A percentile compares a stretch with the other conserved stretches of the same genome.
Evolutionary conservation across 2,888 invertebrate species (phyloP).

Genomic region (Coelinius sp.): DNA sequence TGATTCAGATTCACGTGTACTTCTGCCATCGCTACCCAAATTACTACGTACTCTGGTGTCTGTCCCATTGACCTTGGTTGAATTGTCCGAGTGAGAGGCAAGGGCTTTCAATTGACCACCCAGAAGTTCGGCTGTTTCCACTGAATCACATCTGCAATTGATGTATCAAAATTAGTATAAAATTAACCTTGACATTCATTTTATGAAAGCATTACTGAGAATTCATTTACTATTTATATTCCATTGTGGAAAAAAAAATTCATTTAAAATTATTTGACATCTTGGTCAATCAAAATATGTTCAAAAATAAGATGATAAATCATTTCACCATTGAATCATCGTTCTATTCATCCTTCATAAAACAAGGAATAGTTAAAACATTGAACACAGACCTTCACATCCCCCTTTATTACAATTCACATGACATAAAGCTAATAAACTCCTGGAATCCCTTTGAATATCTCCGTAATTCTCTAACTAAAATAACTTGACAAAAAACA

Average conservation of each 20-base stretch:
- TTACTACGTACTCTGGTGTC: slow-evolving; percentile 90
- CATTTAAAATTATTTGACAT: too few species aligned
- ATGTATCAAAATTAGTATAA: background rate
- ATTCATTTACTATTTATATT: too few species aligned
- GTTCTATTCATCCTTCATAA: background rate
- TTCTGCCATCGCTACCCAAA: slow-evolving; percentile 74
- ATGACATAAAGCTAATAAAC: slow-evolving; percentile 1
- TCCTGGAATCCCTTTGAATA: background rate
- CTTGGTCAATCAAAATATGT: too few species aligned
- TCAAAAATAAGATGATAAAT: background rate
- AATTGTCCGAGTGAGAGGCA: slow-evolving; percentile 68
- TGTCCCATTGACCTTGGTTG: slow-evolving; percentile 73
- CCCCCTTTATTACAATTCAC: background rate
- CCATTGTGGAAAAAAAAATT: too few species aligned
- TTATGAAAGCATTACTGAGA: background rate
- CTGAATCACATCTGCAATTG: slow-evolving; percentile 86
- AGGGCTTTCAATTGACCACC: slow-evolving; percentile 88
- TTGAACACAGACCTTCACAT: background rate
- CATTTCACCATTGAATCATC: background rate
- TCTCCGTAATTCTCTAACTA: background rate
- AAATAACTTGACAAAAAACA: slow-evolving; percentile 4
- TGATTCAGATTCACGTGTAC: slow-evolving; percentile 79
- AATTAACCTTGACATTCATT: background rate
- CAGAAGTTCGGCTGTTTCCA: slow-evolving; percentile 91
- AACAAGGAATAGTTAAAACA: background rate